phyloP scores from a whole-genome alignment of 2,888 invertebrate genomes.

The Acronicta alni region DNA sequence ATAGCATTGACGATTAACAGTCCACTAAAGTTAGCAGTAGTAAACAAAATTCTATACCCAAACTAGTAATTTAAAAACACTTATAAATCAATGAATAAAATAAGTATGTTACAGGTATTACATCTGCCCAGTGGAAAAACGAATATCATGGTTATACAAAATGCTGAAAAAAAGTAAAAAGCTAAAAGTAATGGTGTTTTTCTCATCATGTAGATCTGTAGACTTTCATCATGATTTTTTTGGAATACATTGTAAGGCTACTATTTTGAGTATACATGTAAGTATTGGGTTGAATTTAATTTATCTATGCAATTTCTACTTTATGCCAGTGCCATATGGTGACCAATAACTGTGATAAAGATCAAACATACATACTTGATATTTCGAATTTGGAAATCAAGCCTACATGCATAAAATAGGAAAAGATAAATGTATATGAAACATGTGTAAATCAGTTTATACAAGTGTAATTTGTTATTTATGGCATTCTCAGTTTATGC shows the following conservation, averaged over 20 bases:
- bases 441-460: no score
- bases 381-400: no score
- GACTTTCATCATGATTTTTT: constrained; percentile 98
- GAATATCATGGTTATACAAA: constrained; percentile 97
- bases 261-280: constrained; percentile 98
- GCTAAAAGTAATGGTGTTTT: constrained; percentile 98
- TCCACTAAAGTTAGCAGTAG: background rate
- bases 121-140: constrained; percentile 96
- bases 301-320: background rate
- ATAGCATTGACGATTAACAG: no score
- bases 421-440: no score
- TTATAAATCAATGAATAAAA: background rate
- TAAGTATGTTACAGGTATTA: constrained; percentile 90
- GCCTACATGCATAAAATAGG: no score
- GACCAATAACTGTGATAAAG: no score
- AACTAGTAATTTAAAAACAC: background rate
- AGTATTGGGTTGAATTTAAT: constrained; percentile 71
- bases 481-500: background rate
- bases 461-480: no score
- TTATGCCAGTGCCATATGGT: no score
- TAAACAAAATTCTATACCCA: no score
- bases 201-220: constrained; percentile 98
- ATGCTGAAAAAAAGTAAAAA: constrained; percentile 97
- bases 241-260: constrained; percentile 96
- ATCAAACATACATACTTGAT: no score